phyloP scores from a whole-genome alignment of 1,140 invertebrate genomes.

The Plutomurus gul region DNA sequence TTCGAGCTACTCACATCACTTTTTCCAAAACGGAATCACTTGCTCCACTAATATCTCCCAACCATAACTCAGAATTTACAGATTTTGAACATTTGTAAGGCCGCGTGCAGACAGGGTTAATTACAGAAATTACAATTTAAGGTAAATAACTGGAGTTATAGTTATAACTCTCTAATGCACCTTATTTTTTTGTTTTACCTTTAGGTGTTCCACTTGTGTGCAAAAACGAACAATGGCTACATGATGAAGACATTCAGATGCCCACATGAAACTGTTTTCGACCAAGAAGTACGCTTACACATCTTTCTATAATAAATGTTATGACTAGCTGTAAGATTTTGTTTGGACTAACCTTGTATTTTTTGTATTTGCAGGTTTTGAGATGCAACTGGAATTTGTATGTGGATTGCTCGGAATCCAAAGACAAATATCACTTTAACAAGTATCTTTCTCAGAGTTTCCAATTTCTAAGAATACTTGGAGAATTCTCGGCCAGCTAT shows the following conservation, averaged over 20 bases:
- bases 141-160: too few relatives aligned
- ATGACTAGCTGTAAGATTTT: too few relatives aligned
- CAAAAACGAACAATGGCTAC: conserved; percentile 81
- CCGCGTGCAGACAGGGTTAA: too few relatives aligned
- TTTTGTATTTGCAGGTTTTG: conserved; percentile 69
- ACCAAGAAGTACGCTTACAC: conserved; percentile 57
- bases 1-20: too few relatives aligned
- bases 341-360: not conserved
- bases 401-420: conserved; percentile 81
- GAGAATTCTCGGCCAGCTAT: conserved; percentile 70
- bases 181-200: conserved; percentile 36
- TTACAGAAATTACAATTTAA: too few relatives aligned
- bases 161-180: too few relatives aligned
- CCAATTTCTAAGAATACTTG: conserved; percentile 84
- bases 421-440: conserved; percentile 80
- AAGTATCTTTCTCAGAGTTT: conserved; percentile 88
- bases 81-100: too few relatives aligned
- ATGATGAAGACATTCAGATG: conserved; percentile 88
- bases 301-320: not conserved
- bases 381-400: conserved; percentile 93
- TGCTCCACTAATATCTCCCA: too few relatives aligned
- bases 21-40: too few relatives aligned
- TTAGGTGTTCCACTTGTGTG: conserved; percentile 88
- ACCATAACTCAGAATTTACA: too few relatives aligned
- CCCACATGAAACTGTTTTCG: conserved; percentile 84